Conservation (phyloP, 1,140 invertebrate species). For the Notospermus geniculatus region DNA sequence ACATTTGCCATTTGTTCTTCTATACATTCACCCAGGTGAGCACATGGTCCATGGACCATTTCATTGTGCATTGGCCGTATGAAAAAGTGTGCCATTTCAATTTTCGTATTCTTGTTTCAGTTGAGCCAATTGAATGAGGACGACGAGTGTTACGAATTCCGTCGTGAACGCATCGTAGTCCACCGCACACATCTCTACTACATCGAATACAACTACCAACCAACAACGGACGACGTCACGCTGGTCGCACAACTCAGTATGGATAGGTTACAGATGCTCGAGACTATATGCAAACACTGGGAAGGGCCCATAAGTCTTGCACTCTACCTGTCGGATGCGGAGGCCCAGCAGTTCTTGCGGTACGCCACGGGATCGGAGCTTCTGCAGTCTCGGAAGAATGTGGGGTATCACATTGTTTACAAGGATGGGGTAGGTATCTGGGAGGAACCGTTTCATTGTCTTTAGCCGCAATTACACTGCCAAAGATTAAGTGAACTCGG, state of each 20-base stretch:
- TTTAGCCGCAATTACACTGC: no score
- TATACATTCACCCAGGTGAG: no score
- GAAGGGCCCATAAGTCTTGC: conserved; percentile 84
- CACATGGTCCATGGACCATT: no score
- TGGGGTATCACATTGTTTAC: conserved; percentile 90
- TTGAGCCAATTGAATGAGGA: conserved; percentile 58
- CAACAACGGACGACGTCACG: conserved; percentile 70
- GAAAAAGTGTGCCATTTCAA: conserved; percentile 29
- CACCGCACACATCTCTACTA: conserved; percentile 84
- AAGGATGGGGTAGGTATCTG: conserved; percentile 82
- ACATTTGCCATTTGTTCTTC: no score
- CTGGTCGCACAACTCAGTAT: conserved; percentile 85
- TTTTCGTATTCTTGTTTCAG: conserved; percentile 29
- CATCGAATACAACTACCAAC: conserved; percentile 75
- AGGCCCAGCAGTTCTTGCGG: conserved; percentile 78
- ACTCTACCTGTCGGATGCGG: conserved; percentile 84
- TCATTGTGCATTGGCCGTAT: no score
- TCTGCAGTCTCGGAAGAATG: conserved; percentile 74
- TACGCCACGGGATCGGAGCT: conserved; percentile 71
- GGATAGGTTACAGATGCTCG: conserved; percentile 78
- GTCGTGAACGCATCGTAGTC: conserved; percentile 68
- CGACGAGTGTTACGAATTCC: conserved; percentile 78
- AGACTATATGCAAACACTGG: conserved; percentile 84
- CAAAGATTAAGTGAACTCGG: no score
- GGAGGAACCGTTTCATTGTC: no score